Conservation (phyloP, 1,140 invertebrate genomes). For the Pogonomyrmex barbatus region DNA sequence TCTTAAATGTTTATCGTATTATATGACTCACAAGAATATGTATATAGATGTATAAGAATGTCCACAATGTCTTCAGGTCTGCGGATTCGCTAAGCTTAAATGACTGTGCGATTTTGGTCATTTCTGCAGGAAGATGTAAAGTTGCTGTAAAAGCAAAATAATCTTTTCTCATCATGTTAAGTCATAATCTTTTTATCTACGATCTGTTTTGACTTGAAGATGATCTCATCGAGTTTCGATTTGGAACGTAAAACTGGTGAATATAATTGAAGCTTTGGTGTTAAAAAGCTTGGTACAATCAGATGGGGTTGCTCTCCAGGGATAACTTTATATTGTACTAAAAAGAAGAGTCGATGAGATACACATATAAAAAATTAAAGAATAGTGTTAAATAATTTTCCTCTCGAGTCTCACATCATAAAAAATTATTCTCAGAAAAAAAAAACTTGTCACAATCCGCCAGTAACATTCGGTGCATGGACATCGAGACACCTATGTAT, state of each 20-base stretch:
- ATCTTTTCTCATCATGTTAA: background rate
- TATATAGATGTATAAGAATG: background rate
- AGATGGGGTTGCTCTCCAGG: background rate
- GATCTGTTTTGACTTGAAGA: background rate
- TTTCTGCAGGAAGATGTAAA: background rate
- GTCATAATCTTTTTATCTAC: background rate
- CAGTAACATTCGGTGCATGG: background rate
- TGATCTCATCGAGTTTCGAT: slow-evolving; percentile 29
- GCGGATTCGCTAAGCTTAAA: background rate
- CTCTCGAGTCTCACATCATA: background rate
- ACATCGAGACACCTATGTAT: slow-evolving; percentile 23
- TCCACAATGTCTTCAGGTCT: background rate
- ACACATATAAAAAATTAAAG: slow-evolving; percentile 1
- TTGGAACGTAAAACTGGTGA: background rate
- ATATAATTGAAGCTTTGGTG: background rate
- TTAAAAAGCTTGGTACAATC: slow-evolving; percentile 10
- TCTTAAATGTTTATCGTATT: background rate
- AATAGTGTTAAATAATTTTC: background rate
- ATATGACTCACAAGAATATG: background rate
- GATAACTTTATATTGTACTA: slow-evolving; percentile 9
- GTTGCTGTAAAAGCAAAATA: slow-evolving; percentile 2
- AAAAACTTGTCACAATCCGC: background rate
- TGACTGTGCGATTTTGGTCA: background rate
- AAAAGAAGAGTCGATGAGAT: background rate
- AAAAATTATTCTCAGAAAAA: background rate